These are phyloP conservation scores for Polymixis lichenea DNA, from an alignment of 2,888 invertebrate species.

Conservation along the genomic window DNA sequence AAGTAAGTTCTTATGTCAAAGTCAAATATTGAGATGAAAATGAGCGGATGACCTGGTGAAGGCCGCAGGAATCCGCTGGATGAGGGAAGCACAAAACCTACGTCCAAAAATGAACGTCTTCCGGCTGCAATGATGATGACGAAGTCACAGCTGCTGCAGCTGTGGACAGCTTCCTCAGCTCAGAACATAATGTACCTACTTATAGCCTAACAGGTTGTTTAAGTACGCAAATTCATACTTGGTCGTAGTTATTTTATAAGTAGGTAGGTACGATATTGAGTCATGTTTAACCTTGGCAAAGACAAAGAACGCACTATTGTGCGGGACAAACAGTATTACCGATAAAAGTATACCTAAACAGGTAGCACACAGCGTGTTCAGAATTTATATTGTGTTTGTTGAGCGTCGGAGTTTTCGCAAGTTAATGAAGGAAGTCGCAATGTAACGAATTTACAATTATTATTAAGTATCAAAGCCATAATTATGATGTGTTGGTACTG, in stretches of 20 bases:
- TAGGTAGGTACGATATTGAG: conserved; percentile 66
- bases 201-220: conserved; percentile 48
- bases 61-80: neutral
- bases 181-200: conserved; percentile 24
- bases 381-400: conserved; percentile 76
- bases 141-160: neutral
- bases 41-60: neutral
- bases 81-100: too few species aligned
- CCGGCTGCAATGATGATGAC: neutral
- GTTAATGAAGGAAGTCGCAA: conserved; percentile 72
- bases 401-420: conserved; percentile 72
- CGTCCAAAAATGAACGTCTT: neutral
- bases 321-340: conserved; percentile 79
- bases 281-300: conserved; percentile 83
- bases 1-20: neutral
- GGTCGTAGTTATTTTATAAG: conserved; percentile 57
- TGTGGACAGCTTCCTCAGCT: conserved; percentile 14
- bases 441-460: conserved; percentile 37
- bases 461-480: conserved; percentile 8
- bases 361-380: conserved; percentile 73
- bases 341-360: conserved; percentile 85
- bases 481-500: neutral
- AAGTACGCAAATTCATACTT: conserved; percentile 55
- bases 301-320: conserved; percentile 84
- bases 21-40: neutral